Evolutionary conservation across 1,140 invertebrate species (phyloP), one percentile per base, ranked within the genome.

Genomic region (Vollenhovia emeryi): DNA sequence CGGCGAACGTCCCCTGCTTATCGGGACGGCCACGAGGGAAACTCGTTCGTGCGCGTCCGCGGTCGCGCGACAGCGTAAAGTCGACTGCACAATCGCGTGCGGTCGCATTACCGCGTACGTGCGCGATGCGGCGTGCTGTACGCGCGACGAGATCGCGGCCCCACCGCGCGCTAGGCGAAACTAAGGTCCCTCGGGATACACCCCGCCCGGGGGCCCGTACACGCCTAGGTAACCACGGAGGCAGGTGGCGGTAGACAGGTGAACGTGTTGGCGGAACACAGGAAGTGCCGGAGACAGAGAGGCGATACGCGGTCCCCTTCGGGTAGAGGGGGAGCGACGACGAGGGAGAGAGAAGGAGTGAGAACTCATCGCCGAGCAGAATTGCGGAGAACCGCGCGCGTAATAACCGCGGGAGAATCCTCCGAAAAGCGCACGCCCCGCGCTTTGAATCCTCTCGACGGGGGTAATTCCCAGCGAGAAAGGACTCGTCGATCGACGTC

Each of bases 191-290:
- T 64, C 69, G 74, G 87, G 84, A 88, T 88, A 88, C 55, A 33
- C 69, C 64, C 30, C 62, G 33, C 45, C 66, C 8, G 27, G 43
- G n/a, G 8, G 45, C 43, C 50, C 75, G 60, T 60, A 68, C 75
- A 85, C 85, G 87, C 87, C 87, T 90, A 93, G 90, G 60, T 64
- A 64, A 40, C 60, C 33, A 21, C 89, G 88, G 86, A 90, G 90
- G 88, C 92, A 93, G 91, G 93, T 93, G 93, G 73, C 83, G 88
- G 90, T 89, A 83, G 86, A 91, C 93, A 93, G 93, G 93, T 93
- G 93, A 94, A 87, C 86, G 90, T 91, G 78, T 80, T 80, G 90
- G 91, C 91, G 92, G 92, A 93, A 93, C 91, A 93, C 91, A 92
- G 92, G 93, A 93, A 94, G 92, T 94, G 87, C 84, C 87, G 87